Evolutionary conservation across 1,140 invertebrate genomes (phyloP), one percentile per base, ranked within the genome.

Genomic region (Mylabris phalerata): DNA sequence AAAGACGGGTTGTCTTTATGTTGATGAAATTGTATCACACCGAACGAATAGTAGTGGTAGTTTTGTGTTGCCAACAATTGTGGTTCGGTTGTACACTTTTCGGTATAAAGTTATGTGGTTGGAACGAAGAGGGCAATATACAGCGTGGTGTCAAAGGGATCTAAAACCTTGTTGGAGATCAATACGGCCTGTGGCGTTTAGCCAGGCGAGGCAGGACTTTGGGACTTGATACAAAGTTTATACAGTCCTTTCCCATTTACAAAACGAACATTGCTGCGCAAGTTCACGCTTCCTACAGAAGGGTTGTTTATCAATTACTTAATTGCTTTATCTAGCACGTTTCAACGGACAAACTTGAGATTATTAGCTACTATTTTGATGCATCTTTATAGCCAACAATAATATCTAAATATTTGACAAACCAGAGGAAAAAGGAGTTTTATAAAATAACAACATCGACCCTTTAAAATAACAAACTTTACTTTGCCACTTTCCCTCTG

Each of bases 241-340:
- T 67, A 51, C 56, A 65, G 60, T 62, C 57, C 50, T 58, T 57
- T 62, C 57, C 19, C 57, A 48, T 64, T 64, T 65, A 62, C 60
- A 60, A 32, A 65, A 65, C 61, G 57, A 59, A 55, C 44, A 42
- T 47, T 43, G 48, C 52, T 46, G 52, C 52, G 44, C 52, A 55
- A 46, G 44, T 46, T 55, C 42, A 45, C 42, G 51, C 51, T 26
- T 46, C 19, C 45, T 48, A 55, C 48, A 40, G 27, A 41, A 57
- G 62, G 65, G 65, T 66, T 66, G 65, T 66, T 66, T 66, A 66
- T 66, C 65, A 66, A 66, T 66, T 66, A 66, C 65, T 66, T 66
- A 66, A 66, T 66, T 66, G 65, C 62, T 66, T 64, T 66, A 66
- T 66, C 62, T 66, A 63, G 57, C 64, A 66, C 64, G 64, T 66